These are phyloP conservation scores for Chelonus insularis DNA, from an alignment of 1,140 invertebrate genomes.

Conservation along the genomic window DNA sequence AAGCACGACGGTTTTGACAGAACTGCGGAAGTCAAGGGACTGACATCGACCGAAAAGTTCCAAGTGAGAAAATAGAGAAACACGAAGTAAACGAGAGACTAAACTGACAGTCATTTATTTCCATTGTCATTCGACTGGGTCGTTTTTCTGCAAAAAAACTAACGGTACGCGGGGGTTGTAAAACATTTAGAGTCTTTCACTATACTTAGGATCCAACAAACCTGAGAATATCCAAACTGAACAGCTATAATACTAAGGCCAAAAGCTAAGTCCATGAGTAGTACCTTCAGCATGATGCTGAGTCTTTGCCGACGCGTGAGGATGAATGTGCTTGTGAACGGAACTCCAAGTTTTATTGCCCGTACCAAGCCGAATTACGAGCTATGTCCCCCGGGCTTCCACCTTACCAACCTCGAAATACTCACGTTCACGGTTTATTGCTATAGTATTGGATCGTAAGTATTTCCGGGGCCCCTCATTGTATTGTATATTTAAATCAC, in stretches of 20 bases:
- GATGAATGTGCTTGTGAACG: slow-evolving; percentile 28
- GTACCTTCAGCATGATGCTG: not conserved
- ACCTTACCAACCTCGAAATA: slow-evolving; percentile 29
- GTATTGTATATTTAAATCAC: too few relatives aligned
- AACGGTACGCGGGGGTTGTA: slow-evolving; percentile 32
- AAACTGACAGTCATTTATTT: slow-evolving; percentile 27
- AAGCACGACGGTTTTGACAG: slow-evolving; percentile 24
- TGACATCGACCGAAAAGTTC: not conserved
- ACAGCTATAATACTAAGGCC: slow-evolving; percentile 12
- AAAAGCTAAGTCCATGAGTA: not conserved
- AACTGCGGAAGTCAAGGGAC: slow-evolving; percentile 21
- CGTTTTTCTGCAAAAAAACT: slow-evolving; percentile 21
- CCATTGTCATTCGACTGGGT: slow-evolving; percentile 24
- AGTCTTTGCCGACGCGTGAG: slow-evolving; percentile 18
- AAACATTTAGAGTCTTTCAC: slow-evolving; percentile 26
- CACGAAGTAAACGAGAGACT: slow-evolving; percentile 12
- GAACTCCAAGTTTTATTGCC: slow-evolving; percentile 32
- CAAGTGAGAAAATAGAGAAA: slow-evolving; percentile 10
- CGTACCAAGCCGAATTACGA: slow-evolving; percentile 33
- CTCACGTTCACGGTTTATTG: slow-evolving; percentile 33
- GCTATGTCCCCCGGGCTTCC: slow-evolving; percentile 18
- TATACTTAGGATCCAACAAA: not conserved
- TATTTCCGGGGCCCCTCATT: slow-evolving; percentile 15
- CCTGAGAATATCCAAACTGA: not conserved
- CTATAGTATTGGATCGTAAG: slow-evolving; percentile 11